Evolutionary conservation across 2,888 invertebrate genomes (phyloP), one percentile per base, ranked within the genome.

Genomic region (Aphidoletes aphidimyza): DNA sequence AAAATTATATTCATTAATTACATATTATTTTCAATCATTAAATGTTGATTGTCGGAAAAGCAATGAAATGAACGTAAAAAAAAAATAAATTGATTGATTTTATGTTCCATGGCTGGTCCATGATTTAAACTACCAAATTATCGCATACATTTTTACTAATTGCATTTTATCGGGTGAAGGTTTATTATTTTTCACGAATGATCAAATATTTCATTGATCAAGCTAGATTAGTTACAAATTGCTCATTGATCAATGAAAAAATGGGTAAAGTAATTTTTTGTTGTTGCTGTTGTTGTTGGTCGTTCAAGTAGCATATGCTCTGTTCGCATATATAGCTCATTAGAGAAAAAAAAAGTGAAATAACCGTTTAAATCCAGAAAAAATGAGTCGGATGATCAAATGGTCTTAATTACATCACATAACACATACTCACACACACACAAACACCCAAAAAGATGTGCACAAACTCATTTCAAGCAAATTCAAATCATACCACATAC

Each of bases 191-290:
- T 69, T 1, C 30, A 69, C 11, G 34, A 30, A 11, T 69, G 69
- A 69, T 30, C 54, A 54, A 54, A 54, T 54, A 14, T 54, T 54
- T 22, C 54, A 54, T 54, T 22, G 54, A 54, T 54, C 54, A 54
- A 22, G 22, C 14, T 0, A 11, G 30, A 69, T 69, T 69, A 34
- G 26, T 54, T 26, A 54, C 54, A 30, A 69, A 11, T 69, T 69
- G 17, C 11, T 11, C 26, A 34, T 69, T 34, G 69, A 69, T 69
- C 69, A 69, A 69, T 69, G 30, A 69, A 69, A 69, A n/a, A 69
- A 69, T 69, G 11, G 30, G n/a, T n/a, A n/a, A n/a, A n/a, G n/a
- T n/a, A n/a, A n/a, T n/a, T n/a, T n/a, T n/a, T n/a, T n/a, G n/a
- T n/a, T n/a, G n/a, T n/a, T 22, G 54, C 47, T 22, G 9, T 22